Evolutionary conservation across 2,888 invertebrate genomes (phyloP), one percentile per base, ranked within the genome.

Genomic region (Cephus pulcher): DNA sequence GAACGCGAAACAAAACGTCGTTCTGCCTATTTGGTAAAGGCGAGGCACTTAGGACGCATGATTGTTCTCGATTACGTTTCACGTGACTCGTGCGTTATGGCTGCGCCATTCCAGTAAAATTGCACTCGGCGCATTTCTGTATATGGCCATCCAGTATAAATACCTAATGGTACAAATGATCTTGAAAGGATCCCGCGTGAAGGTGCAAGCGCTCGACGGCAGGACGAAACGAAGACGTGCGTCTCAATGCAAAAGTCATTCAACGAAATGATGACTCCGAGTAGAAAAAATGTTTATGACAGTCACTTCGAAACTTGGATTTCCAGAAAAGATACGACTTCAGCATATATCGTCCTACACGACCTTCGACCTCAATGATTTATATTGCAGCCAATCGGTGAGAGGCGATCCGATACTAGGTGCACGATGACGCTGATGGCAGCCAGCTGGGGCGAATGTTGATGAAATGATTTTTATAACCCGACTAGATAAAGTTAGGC

Each of bases 341-440:
- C 23, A 0, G 0, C 23, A 23, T 56, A 23, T 0, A 2, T 1
- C 56, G 23, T 23, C 9, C 9, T 23, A 0, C 9, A 23, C 23
- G 15, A 56, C 56, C 56, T 56, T 56, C 6, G 56, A 56, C 56
- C 23, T 23, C 15, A 40, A 40, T 40, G 15, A 40, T 40, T 23
- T 23, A 23, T 9, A 23, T 6, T 23, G 23, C 9, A 23, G 23
- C 9, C 23, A 56, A 9, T 56, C 23, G 2, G 9, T 9, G 56
- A 56, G 56, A 56, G 56, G 9, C 23, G 23, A 56, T 56, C 23
- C 23, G 9, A 23, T 23, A 23, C 23, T 23, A 23, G 9, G 56
- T 23, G 23, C 9, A 23, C 23, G 56, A 23, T 23, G 23, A 56
- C 56, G 23, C 23, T 1, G 56, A 23, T 23, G 23, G 9, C 23